Evolutionary conservation across 2,797 vertebrate genomes (phyloP).

Genomic region (Coluber constrictor): DNA sequence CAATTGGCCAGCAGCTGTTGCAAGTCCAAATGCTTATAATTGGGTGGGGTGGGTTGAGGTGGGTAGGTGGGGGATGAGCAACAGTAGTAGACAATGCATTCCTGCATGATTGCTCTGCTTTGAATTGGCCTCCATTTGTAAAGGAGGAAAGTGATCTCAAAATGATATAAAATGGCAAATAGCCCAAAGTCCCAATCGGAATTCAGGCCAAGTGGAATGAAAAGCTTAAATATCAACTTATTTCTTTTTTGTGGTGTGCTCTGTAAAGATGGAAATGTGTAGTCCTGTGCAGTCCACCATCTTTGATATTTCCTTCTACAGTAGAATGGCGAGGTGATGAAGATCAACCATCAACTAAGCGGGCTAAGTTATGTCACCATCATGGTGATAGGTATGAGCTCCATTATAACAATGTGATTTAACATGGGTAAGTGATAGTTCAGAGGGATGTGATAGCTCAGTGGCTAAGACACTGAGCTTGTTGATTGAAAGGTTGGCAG

Average conservation of each 20-base stretch:
- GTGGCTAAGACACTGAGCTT: no score
- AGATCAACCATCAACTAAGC: background rate
- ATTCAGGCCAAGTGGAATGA: background rate
- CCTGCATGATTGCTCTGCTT: background rate
- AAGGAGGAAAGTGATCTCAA: background rate
- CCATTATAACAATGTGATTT: background rate
- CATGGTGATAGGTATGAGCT: background rate
- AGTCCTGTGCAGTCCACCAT: background rate
- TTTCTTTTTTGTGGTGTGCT: background rate
- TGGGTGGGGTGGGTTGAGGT: background rate
- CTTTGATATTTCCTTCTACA: background rate
- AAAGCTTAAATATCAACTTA: background rate
- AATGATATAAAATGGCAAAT: background rate
- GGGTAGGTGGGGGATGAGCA: background rate
- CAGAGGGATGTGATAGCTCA: no score
- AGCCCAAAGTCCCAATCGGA: background rate
- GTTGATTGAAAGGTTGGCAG: no score
- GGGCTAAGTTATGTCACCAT: background rate
- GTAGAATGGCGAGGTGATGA: background rate
- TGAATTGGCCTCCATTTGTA: background rate
- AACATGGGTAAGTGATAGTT: background rate
- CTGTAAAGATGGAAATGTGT: background rate
- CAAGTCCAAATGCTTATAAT: constrained; percentile 41
- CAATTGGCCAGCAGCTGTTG: constrained; percentile 32
- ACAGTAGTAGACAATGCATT: background rate